Evolutionary conservation across 2,888 invertebrate species (phyloP), one percentile per base, ranked within the genome.

Genomic region (Macrosoma leucophasiata): DNA sequence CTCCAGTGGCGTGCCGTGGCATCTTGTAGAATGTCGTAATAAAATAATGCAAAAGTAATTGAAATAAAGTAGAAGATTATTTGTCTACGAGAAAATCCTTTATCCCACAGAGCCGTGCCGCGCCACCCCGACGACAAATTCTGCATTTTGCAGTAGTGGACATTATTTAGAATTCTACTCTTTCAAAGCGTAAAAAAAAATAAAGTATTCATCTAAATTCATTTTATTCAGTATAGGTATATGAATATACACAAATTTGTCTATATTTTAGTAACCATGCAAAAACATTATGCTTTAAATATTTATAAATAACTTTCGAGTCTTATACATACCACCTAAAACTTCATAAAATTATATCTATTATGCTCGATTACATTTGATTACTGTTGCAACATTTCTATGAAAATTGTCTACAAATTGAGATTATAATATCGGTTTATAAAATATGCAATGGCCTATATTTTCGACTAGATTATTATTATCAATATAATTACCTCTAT

Each of bases 381-480:
- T 33, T 29, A 15, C 32, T 34, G 19, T 37, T 28, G 50, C 39
- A 43, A 35, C 43, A 46, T 27, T 36, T 42, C 40, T 43, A 48
- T 43, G 41, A 43, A 46, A 43, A 41, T 44, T 49, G 38, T 50
- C 46, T 52, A 54, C 48, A 47, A 41, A 43, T 41, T 34, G 39
- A 37, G 35, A 44, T 42, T 33, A 39, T 29, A 40, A 39, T 32
- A 36, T 43, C 41, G 30, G 34, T 44, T 33, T 63, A 66, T 62
- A 63, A 64, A 65, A 59, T 60, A 69, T 84, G 79, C 78, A 79
- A 84, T 84, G 82, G 84, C 84, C 75, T 72, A 71, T 71, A 72
- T 67, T 77, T 78, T 62, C 81, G 84, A 84, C 84, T 84, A 84
- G 84, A 84, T 71, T 59, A 70, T 74, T 67, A 70, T 72, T 76